These are phyloP conservation scores for Polypterus bichir DNA, from an alignment of 2,113 vertebrate genomes.

Conservation along the genomic window DNA sequence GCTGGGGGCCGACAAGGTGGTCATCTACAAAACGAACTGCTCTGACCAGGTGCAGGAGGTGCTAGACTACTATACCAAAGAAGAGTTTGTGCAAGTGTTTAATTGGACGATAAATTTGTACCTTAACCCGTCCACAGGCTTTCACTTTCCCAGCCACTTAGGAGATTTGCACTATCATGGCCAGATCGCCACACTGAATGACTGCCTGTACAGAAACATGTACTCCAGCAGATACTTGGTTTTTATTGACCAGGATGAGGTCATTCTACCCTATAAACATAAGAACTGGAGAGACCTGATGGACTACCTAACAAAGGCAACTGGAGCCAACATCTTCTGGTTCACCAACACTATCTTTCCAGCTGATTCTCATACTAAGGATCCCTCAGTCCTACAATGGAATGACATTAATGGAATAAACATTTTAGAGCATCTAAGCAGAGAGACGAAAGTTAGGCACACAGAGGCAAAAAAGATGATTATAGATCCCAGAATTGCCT, in stretches of 20 bases:
- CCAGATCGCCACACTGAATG: constrained; percentile 20
- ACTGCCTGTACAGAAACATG: constrained; percentile 25
- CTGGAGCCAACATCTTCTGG: background rate
- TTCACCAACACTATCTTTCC: constrained; percentile 17
- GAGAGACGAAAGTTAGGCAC: constrained; percentile 10
- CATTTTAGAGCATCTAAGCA: background rate
- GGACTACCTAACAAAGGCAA: constrained; percentile 1
- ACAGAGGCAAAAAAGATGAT: constrained; percentile 34
- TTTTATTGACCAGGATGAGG: constrained; percentile 17
- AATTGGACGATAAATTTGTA: constrained; percentile 11
- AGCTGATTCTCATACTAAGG: background rate
- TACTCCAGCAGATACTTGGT: constrained; percentile 11
- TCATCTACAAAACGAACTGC: constrained; percentile 8
- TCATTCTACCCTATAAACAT: constrained; percentile 11
- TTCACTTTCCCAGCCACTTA: background rate
- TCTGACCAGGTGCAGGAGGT: background rate
- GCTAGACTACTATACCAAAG: constrained; percentile 6
- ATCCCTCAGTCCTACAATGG: background rate
- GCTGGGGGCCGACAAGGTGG: constrained; percentile 10
- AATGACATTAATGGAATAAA: background rate
- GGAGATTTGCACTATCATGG: constrained; percentile 25
- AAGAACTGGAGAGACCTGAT: constrained; percentile 10
- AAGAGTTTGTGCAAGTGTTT: constrained; percentile 13
- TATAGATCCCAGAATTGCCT: constrained; percentile 30
- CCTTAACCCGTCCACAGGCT: background rate